These are phyloP conservation scores for Heliothis peltigera DNA, from an alignment of 2,888 invertebrate species.

Conservation along the genomic window DNA sequence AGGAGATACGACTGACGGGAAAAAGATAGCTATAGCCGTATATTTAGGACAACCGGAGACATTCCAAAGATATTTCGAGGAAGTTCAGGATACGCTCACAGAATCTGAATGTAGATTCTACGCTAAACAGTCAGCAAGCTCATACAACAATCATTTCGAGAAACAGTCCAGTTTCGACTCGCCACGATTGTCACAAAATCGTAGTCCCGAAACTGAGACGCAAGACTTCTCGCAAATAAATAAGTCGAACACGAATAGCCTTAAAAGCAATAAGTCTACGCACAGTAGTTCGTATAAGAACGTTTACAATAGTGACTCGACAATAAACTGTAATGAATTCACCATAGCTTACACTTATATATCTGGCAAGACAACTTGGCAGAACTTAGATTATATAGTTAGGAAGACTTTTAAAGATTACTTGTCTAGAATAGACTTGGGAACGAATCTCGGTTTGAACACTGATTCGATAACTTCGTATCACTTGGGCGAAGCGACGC, in stretches of 20 bases:
- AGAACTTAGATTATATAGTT: constrained; percentile 97
- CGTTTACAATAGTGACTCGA: constrained; percentile 87
- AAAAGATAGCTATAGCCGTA: constrained; percentile 96
- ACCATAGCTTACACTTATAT: constrained; percentile 97
- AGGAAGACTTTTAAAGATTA: constrained; percentile 98
- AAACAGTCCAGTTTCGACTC: constrained; percentile 87
- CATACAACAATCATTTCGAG: constrained; percentile 85
- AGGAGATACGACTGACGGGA: constrained; percentile 94
- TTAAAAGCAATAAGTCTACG: constrained; percentile 89
- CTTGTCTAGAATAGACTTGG: constrained; percentile 97
- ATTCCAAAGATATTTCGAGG: constrained; percentile 92
- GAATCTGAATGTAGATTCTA: constrained; percentile 91
- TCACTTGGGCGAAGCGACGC: constrained; percentile 96
- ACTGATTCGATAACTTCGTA: constrained; percentile 98
- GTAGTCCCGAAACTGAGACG: constrained; percentile 84
- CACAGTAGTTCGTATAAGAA: constrained; percentile 88
- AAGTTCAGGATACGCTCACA: constrained; percentile 91
- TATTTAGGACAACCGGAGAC: constrained; percentile 95
- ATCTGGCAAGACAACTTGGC: constrained; percentile 98
- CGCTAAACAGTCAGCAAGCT: constrained; percentile 86
- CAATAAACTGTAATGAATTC: constrained; percentile 92
- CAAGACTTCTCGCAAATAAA: constrained; percentile 85
- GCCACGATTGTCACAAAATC: constrained; percentile 83
- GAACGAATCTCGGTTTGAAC: constrained; percentile 95
- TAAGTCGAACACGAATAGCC: constrained; percentile 88